These are phyloP conservation scores for Sycophaga agraensis DNA, from an alignment of 1,140 invertebrate species.

Conservation along the genomic window DNA sequence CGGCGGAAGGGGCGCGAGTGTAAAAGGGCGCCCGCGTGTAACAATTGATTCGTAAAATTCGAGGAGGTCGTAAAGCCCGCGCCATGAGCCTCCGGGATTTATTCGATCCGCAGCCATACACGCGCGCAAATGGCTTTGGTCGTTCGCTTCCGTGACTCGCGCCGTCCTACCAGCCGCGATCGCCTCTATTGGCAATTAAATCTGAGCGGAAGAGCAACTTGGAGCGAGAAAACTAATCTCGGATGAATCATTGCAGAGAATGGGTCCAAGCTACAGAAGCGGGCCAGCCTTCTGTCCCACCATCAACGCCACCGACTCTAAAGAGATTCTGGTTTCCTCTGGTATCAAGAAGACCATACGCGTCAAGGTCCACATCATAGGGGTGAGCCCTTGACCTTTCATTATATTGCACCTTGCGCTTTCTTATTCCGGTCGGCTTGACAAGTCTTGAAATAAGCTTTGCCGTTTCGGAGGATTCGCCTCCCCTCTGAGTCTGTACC, in stretches of 20 bases:
- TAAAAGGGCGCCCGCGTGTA: neutral
- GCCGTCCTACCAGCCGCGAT: neutral
- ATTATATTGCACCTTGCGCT: too few species aligned
- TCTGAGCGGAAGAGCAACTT: too few species aligned
- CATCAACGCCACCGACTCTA: slow-evolving; percentile 85
- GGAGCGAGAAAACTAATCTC: neutral
- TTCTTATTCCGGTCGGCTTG: too few species aligned
- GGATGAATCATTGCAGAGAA: slow-evolving; percentile 64
- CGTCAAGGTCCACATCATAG: slow-evolving; percentile 93
- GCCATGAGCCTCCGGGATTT: too few species aligned
- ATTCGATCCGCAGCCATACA: neutral
- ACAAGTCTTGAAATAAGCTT: too few species aligned
- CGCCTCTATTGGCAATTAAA: slow-evolving; percentile 3
- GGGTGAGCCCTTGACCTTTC: too few species aligned
- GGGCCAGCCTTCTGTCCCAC: slow-evolving; percentile 91
- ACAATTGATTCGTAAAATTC: slow-evolving; percentile 24
- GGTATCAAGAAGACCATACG: slow-evolving; percentile 85
- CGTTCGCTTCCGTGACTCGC: neutral
- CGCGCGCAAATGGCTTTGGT: slow-evolving; percentile 5
- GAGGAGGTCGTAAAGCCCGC: slow-evolving; percentile 9
- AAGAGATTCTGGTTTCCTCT: slow-evolving; percentile 88
- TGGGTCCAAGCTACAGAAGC: slow-evolving; percentile 89
- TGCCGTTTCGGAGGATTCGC: too few species aligned
- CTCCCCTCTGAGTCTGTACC: too few species aligned
- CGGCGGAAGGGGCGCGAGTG: too few species aligned